A percentile compares a stretch with the other conserved stretches of the same genome.
These are phyloP conservation scores for Pomatostomus ruficeps DNA, from an alignment of 2,113 vertebrate genomes.

Conservation along the genomic window DNA sequence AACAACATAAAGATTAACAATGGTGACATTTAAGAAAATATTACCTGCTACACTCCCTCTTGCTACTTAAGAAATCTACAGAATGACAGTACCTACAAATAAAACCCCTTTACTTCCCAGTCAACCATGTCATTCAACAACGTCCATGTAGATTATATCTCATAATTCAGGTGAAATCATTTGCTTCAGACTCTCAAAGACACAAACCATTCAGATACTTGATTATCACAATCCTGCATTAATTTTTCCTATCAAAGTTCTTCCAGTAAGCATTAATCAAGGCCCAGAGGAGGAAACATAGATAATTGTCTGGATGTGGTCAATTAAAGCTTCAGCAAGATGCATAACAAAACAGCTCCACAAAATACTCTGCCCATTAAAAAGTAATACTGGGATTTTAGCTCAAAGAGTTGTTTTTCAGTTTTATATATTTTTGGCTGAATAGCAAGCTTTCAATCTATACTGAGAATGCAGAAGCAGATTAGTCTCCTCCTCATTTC, in stretches of 20 bases:
- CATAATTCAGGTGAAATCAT: background rate
- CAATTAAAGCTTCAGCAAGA: background rate
- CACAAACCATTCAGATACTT: background rate
- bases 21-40: background rate
- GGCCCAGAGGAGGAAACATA: background rate
- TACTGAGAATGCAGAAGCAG: conserved; percentile 33
- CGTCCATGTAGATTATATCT: background rate
- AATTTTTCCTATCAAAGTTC: background rate
- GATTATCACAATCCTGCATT: background rate
- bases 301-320: background rate
- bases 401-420: background rate
- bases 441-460: conserved; percentile 46
- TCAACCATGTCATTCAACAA: background rate
- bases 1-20: background rate
- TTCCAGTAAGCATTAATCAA: background rate
- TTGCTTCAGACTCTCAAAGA: background rate
- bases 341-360: background rate
- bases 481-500: conserved; percentile 52
- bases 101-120: background rate
- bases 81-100: background rate
- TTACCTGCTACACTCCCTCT: background rate
- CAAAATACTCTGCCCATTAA: background rate
- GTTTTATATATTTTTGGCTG: conserved; percentile 47
- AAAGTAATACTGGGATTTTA: conserved; percentile 19
- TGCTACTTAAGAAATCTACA: background rate